Base-by-base conservation (phyloP, 2,797 vertebrate species). In the Phoebastria nigripes region DNA sequence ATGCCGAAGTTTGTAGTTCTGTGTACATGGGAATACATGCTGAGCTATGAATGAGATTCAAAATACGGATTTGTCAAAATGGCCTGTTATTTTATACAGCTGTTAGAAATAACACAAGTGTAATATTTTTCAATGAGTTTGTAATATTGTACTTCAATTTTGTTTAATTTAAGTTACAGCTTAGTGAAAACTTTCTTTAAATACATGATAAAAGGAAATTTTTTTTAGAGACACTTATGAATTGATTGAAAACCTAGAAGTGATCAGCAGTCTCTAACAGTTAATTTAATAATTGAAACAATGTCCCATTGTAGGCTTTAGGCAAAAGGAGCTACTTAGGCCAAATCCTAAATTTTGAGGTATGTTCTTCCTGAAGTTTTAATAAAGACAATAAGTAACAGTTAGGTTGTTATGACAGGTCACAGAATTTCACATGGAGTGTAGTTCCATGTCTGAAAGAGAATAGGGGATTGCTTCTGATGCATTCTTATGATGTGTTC, bases 221-320 rank as follows among this genome's bases (percentile, higher is more conserved):
- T 39, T 55, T 42, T 72, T 42, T 72, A 51, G 51, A 35, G 31
- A 55, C 37, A 42, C 8, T 83, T 82, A 47, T 12, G 71, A 72
- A 62, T 21, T 83, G 93, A 83, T 65, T 78, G 41, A 66, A 83
- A 92, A 83, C 54, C 31, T 92, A 47, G 63, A 89, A 73, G 54
- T n/a, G 54, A 77, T 80, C 73, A 87, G 25, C 70, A 51, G 26
- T 42, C 55, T 87, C 73, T 93, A 65, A 83, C 41, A 85, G 71
- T 66, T 81, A 69, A 62, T 54, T 94, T 95, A 61, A 77, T 90
- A 88, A 91, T 84, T 82, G 72, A 90, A 87, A 88, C 44, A 58
- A 54, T 71, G 28, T 54, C 73, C 37, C 46, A 52, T 49, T 80
- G 78, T 72, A 94, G 49, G 31, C n/a, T 86, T 93, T 86, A 72